A percentile compares a stretch with the other conserved stretches of the same genome.
phyloP scores from a whole-genome alignment of 2,113 vertebrate genomes.

The Neoarius graeffei region DNA sequence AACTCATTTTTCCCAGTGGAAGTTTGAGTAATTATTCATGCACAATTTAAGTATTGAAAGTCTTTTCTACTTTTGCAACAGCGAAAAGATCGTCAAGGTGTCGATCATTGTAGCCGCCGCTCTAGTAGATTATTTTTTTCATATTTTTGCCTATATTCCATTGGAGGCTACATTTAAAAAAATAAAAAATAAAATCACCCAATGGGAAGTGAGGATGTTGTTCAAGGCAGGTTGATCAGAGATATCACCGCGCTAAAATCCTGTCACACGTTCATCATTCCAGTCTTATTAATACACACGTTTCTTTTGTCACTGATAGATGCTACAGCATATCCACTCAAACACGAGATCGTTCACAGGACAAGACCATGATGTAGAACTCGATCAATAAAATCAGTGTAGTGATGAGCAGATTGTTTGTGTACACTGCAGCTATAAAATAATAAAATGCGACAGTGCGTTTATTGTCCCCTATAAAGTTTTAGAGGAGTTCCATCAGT shows the following conservation, averaged over 20 bases:
- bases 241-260: background rate
- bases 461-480: constrained; percentile 11
- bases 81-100: no score
- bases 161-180: background rate
- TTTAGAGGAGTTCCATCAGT: background rate
- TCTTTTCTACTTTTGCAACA: no score
- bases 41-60: no score
- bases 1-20: no score
- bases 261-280: background rate
- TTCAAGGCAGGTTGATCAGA: background rate
- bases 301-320: background rate
- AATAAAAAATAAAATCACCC: background rate
- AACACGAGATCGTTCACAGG: background rate
- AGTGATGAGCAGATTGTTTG: background rate
- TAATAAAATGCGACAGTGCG: background rate
- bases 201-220: background rate
- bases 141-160: background rate
- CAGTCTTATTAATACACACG: background rate
- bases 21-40: no score
- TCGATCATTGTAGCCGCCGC: no score
- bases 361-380: background rate
- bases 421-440: background rate
- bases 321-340: background rate
- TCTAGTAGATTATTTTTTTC: background rate
- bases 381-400: background rate